phyloP scores from a whole-genome alignment of 1,140 invertebrate genomes.

The Drosophila baimaii region DNA sequence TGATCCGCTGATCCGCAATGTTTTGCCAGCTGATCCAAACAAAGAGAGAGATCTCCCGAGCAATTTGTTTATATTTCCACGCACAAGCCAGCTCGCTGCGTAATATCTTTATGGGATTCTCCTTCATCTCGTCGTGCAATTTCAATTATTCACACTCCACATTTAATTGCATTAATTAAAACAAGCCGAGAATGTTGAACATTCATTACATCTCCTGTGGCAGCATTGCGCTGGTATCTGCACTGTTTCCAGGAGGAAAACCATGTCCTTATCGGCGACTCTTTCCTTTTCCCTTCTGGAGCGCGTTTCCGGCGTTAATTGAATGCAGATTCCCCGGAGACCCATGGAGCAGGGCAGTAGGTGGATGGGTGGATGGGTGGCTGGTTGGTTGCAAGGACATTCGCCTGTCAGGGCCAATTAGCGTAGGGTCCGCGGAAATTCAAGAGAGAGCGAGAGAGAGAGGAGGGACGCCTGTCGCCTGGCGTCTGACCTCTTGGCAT shows the following conservation, averaged over 20 bases:
- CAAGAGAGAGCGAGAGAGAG: background rate
- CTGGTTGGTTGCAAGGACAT: constrained; percentile 13
- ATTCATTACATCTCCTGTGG: constrained; percentile 47
- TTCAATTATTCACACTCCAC: constrained; percentile 54
- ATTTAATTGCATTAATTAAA: constrained; percentile 63
- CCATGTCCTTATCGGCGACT: constrained; percentile 48
- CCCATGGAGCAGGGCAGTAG: background rate
- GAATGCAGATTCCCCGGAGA: constrained; percentile 47
- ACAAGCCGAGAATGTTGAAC: constrained; percentile 55
- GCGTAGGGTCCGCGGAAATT: constrained; percentile 6
- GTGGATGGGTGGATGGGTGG: background rate
- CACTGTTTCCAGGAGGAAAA: constrained; percentile 2
- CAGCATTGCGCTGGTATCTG: constrained; percentile 1
- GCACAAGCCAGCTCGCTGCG: constrained; percentile 8
- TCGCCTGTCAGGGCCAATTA: constrained; percentile 46
- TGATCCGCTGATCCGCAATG: constrained; percentile 20
- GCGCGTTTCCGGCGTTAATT: constrained; percentile 60
- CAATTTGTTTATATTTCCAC: constrained; percentile 20
- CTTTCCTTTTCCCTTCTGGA: constrained; percentile 23
- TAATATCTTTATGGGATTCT: constrained; percentile 39
- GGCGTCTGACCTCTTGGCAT: constrained; percentile 43
- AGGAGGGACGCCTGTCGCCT: background rate
- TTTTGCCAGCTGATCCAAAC: constrained; percentile 18
- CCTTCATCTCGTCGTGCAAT: constrained; percentile 27
- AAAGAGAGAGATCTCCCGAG: constrained; percentile 9